A percentile compares a stretch with the other conserved stretches of the same genome.
These are phyloP conservation scores for Sarcophaga peregrina DNA, from an alignment of 1,140 invertebrate species.

Conservation along the genomic window DNA sequence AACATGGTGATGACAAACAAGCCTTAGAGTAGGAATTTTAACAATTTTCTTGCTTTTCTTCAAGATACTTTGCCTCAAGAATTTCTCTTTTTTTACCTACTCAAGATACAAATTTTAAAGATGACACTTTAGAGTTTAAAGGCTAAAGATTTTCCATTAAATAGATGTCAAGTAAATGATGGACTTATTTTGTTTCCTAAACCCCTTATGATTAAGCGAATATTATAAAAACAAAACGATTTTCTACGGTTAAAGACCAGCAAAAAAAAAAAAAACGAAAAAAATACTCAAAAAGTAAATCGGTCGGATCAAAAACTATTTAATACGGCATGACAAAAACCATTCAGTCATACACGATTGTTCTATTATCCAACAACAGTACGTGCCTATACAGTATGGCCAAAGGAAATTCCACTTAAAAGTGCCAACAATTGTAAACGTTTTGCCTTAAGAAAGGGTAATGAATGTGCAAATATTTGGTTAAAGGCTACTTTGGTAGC, in stretches of 20 bases:
- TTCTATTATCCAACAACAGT: background rate
- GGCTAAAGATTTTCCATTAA: background rate
- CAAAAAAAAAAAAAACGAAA: background rate
- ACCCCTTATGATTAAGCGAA: background rate
- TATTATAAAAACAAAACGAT: background rate
- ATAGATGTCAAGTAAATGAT: background rate
- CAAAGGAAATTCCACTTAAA: background rate
- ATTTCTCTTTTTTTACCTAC: no score
- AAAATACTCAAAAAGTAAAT: background rate
- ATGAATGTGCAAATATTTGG: background rate
- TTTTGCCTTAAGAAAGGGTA: conserved; percentile 1
- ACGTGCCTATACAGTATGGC: background rate
- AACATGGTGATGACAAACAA: no score
- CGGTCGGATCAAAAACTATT: background rate
- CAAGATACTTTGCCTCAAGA: no score
- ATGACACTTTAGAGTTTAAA: background rate
- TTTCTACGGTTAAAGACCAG: background rate
- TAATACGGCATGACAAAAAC: background rate
- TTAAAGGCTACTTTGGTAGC: conserved; percentile 2
- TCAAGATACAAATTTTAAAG: no score
- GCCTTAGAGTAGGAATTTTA: no score
- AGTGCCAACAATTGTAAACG: background rate
- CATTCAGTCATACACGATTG: background rate
- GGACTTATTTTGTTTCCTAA: background rate
- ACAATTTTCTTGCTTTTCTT: no score